A percentile compares a stretch with the other conserved stretches of the same genome.
phyloP scores from a whole-genome alignment of 2,113 vertebrate species.

The Anhinga anhinga region DNA sequence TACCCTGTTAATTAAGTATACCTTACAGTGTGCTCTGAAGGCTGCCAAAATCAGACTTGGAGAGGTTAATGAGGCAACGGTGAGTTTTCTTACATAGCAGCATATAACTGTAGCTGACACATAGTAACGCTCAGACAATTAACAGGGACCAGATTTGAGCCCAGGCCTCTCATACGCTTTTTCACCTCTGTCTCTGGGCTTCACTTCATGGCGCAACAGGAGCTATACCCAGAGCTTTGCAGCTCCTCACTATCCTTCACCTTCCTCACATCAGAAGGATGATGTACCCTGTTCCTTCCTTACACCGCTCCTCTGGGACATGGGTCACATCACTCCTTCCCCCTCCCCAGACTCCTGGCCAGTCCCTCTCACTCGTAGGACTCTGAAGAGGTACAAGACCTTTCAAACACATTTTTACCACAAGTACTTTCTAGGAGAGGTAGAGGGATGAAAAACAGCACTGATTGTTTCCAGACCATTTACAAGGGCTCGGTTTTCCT shows the following conservation, averaged over 20 bases:
- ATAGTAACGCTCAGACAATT: not conserved
- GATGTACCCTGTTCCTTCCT: not conserved
- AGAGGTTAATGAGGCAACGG: not conserved
- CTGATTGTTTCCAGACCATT: not conserved
- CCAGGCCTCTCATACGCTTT: not conserved
- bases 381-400: not conserved
- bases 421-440: not conserved
- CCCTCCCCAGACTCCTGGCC: not conserved
- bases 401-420: not conserved
- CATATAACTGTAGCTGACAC: not conserved
- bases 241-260: not conserved
- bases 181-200: not conserved
- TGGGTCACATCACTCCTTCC: not conserved
- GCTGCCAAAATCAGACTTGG: not conserved
- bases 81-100: not conserved
- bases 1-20: not conserved
- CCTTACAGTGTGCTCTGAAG: not conserved
- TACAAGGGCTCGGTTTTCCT: not conserved
- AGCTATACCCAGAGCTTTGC: not conserved
- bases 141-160: not conserved
- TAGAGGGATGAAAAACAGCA: not conserved
- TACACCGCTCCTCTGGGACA: not conserved
- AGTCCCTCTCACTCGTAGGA: not conserved
- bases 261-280: not conserved
- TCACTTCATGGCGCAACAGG: rapidly evolving